phyloP scores from a whole-genome alignment of 1,140 invertebrate genomes.

The Heterodera schachtii region DNA sequence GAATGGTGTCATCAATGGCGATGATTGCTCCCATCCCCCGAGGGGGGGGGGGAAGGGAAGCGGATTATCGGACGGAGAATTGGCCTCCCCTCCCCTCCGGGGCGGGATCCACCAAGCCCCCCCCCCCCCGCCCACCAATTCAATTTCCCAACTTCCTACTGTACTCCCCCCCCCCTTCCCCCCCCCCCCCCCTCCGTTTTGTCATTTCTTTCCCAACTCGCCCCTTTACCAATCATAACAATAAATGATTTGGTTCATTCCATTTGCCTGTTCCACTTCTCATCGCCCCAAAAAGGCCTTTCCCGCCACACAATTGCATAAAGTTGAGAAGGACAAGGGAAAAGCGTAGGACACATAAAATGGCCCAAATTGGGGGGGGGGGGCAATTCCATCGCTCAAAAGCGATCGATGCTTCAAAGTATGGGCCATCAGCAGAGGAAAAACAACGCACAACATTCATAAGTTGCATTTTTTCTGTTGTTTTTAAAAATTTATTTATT shows the following conservation, averaged over 20 bases:
- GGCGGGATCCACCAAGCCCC: neutral
- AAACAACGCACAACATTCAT: too few species aligned
- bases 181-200: neutral
- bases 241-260: neutral
- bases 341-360: neutral
- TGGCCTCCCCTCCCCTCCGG: neutral
- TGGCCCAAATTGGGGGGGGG: too few species aligned
- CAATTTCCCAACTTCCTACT: too few species aligned
- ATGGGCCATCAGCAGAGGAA: too few species aligned
- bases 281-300: neutral
- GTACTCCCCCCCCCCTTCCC: neutral
- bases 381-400: too few species aligned
- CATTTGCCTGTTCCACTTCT: neutral
- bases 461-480: too few species aligned
- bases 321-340: neutral
- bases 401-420: too few species aligned
- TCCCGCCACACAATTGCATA: neutral
- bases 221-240: neutral
- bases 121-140: too few species aligned
- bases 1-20: neutral
- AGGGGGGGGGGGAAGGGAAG: neutral
- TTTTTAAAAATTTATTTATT: too few species aligned
- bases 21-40: neutral
- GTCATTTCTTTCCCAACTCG: neutral
- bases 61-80: neutral